Evolutionary conservation across 2,888 invertebrate species (phyloP).

Genomic region (Heliconius cydno): DNA sequence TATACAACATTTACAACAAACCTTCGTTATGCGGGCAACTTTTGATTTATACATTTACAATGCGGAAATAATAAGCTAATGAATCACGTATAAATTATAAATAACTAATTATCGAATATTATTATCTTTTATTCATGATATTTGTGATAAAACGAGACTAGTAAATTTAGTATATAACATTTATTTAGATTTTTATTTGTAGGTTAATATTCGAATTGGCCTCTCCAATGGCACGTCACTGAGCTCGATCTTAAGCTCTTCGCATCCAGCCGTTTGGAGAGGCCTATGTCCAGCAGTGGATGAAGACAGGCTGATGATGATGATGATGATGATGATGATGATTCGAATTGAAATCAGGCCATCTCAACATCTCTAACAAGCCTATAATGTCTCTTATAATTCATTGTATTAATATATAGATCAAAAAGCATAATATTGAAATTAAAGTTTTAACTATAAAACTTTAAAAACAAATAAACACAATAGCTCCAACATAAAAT

Average conservation of each 20-base stretch:
- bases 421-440: neutral
- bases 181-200: neutral
- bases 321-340: no score
- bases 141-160: neutral
- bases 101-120: neutral
- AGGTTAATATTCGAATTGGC: neutral
- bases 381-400: neutral
- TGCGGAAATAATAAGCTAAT: slow-evolving; percentile 10
- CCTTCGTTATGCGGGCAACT: slow-evolving; percentile 36
- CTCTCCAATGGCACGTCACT: no score
- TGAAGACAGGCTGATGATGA: no score
- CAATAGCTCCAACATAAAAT: slow-evolving; percentile 28
- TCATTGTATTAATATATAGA: neutral
- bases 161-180: neutral
- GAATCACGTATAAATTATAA: slow-evolving; percentile 8
- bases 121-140: neutral
- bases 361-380: no score
- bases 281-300: no score
- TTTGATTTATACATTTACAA: slow-evolving; percentile 26
- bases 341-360: no score
- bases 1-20: slow-evolving; percentile 39
- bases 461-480: slow-evolving; percentile 18
- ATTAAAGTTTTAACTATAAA: neutral
- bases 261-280: no score
- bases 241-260: no score